Evolutionary conservation across 2,888 invertebrate genomes (phyloP).

Genomic region (Drosophila monieri): DNA sequence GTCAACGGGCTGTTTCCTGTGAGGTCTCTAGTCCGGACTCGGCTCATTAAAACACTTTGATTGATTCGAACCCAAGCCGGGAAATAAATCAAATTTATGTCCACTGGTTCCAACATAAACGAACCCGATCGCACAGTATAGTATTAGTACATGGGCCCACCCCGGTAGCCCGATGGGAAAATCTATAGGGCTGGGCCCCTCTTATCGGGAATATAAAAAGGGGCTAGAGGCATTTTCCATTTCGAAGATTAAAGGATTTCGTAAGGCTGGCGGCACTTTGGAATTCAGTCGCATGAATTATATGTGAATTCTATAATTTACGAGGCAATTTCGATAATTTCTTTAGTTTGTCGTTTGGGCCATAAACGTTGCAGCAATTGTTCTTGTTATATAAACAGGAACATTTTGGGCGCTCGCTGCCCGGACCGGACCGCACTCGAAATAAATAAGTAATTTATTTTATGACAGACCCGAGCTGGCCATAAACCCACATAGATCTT

Average conservation of each 20-base stretch:
- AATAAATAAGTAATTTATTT: constrained; percentile 77
- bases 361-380: constrained; percentile 53
- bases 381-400: constrained; percentile 34
- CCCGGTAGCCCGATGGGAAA: constrained; percentile 24
- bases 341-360: constrained; percentile 43
- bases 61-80: constrained; percentile 57
- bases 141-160: constrained; percentile 14
- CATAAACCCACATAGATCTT: constrained; percentile 65
- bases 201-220: constrained; percentile 17
- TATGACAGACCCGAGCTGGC: constrained; percentile 47
- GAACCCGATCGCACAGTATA: constrained; percentile 3
- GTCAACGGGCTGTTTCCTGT: constrained; percentile 65
- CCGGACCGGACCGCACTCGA: constrained; percentile 42
- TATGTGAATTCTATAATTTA: constrained; percentile 62
- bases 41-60: constrained; percentile 66
- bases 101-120: constrained; percentile 42
- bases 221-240: constrained; percentile 16
- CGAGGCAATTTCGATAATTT: constrained; percentile 71
- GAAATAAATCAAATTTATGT: constrained; percentile 75
- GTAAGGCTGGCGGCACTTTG: constrained; percentile 39
- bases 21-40: constrained; percentile 22
- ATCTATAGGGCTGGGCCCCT: constrained; percentile 1
- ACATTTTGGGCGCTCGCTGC: constrained; percentile 11
- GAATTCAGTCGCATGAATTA: constrained; percentile 27
- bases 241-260: constrained; percentile 40